phyloP scores from a whole-genome alignment of 2,113 vertebrate genomes.

The Cyanocitta stelleri region DNA sequence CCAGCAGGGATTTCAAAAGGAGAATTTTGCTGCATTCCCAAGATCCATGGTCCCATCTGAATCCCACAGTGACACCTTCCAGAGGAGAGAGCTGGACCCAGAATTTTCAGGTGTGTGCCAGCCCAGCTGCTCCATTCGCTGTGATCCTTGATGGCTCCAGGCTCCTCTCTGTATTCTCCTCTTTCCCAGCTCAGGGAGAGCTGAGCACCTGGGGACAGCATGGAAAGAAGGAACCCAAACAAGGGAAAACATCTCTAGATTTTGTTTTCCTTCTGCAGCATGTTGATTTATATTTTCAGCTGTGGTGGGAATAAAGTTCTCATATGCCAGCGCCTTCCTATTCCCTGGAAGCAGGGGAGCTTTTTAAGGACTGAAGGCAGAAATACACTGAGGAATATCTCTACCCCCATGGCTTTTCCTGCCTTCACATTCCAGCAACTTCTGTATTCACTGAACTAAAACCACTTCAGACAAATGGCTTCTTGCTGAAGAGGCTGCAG shows the following conservation, averaged over 20 bases:
- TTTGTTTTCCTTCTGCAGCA: background rate
- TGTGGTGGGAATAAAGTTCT: background rate
- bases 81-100: background rate
- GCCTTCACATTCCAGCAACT: background rate
- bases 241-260: background rate
- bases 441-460: background rate
- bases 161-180: background rate
- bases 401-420: background rate
- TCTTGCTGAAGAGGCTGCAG: background rate
- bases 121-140: background rate
- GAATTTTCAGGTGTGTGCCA: background rate
- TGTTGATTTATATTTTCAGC: background rate
- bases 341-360: background rate
- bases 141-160: background rate
- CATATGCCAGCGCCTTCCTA: background rate
- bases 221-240: background rate
- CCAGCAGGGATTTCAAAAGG: background rate
- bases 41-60: background rate
- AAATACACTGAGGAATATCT: background rate
- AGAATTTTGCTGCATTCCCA: background rate
- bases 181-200: background rate
- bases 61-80: background rate
- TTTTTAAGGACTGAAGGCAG: background rate
- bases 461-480: background rate
- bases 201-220: background rate